A percentile compares a stretch with the other conserved stretches of the same genome.
Conservation (phyloP, 2,113 vertebrate species). For the Carettochelys insculpta region DNA sequence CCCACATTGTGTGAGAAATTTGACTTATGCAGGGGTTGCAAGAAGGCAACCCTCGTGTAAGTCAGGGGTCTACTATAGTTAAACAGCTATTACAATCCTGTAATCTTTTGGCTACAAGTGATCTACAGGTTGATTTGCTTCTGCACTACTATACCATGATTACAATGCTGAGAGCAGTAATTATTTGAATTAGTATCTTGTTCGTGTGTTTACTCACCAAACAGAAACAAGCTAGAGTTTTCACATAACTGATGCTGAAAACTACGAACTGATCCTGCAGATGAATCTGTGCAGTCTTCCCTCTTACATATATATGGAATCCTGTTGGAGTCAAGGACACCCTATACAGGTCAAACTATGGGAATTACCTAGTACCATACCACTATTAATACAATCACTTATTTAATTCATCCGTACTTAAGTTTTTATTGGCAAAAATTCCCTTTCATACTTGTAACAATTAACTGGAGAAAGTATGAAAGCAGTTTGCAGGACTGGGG, state of each 20-base stretch:
- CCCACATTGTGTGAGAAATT: too few species aligned
- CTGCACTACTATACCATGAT: not conserved
- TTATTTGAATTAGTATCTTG: not conserved
- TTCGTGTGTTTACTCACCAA: not conserved
- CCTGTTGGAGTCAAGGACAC: not conserved
- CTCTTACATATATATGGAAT: not conserved
- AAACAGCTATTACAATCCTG: not conserved
- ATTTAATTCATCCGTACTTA: not conserved
- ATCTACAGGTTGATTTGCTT: not conserved
- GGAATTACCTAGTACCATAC: not conserved
- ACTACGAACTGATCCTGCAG: not conserved
- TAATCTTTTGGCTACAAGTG: not conserved
- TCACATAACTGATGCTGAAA: not conserved
- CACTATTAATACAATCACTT: not conserved
- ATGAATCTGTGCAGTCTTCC: not conserved
- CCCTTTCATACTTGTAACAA: not conserved
- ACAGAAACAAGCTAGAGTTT: not conserved
- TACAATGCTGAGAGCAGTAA: not conserved
- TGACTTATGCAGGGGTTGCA: too few species aligned
- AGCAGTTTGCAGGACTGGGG: not conserved
- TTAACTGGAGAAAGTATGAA: not conserved
- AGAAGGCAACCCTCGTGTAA: too few species aligned
- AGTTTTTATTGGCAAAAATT: not conserved
- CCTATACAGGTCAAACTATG: not conserved
- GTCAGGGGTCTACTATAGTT: too few species aligned